These are phyloP conservation scores for Aproaerema taeniolella DNA, from an alignment of 2,888 invertebrate species.

Conservation along the genomic window DNA sequence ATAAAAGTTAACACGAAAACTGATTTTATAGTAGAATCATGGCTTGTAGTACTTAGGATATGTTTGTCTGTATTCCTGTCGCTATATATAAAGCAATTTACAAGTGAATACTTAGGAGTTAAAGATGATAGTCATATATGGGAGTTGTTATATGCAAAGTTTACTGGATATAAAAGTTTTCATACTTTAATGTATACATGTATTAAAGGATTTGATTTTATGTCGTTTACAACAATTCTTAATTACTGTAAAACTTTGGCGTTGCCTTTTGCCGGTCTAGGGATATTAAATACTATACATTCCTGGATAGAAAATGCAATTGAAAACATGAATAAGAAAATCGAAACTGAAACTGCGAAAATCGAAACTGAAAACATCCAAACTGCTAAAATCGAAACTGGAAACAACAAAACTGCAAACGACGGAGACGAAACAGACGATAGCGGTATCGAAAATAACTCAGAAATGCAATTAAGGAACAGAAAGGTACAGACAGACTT, in stretches of 20 bases:
- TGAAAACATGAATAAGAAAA: conserved; percentile 12
- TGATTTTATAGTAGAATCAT: conserved; percentile 43
- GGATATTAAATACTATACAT: conserved; percentile 43
- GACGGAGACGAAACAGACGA: not conserved
- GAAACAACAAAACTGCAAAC: not conserved
- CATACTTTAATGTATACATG: conserved; percentile 89
- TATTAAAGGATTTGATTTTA: conserved; percentile 85
- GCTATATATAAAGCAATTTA: conserved; percentile 55
- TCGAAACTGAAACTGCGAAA: conserved; percentile 17
- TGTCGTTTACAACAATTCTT: conserved; percentile 73
- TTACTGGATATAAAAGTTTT: conserved; percentile 82
- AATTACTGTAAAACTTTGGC: conserved; percentile 28
- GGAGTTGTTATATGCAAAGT: conserved; percentile 83
- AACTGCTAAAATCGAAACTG: conserved; percentile 37
- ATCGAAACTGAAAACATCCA: conserved; percentile 15
- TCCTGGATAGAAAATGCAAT: conserved; percentile 46
- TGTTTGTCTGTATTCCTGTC: conserved; percentile 33
- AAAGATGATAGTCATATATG: conserved; percentile 82
- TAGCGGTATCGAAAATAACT: conserved; percentile 71
- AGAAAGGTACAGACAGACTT: conserved; percentile 27
- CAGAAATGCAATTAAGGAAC: conserved; percentile 51
- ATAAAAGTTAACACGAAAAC: conserved; percentile 44
- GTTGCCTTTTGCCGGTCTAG: conserved; percentile 75
- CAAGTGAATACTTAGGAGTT: conserved; percentile 46
- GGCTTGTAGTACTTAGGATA: conserved; percentile 43